Base-by-base conservation (phyloP, 2,113 vertebrate species). In the Orthonyx spaldingii region DNA sequence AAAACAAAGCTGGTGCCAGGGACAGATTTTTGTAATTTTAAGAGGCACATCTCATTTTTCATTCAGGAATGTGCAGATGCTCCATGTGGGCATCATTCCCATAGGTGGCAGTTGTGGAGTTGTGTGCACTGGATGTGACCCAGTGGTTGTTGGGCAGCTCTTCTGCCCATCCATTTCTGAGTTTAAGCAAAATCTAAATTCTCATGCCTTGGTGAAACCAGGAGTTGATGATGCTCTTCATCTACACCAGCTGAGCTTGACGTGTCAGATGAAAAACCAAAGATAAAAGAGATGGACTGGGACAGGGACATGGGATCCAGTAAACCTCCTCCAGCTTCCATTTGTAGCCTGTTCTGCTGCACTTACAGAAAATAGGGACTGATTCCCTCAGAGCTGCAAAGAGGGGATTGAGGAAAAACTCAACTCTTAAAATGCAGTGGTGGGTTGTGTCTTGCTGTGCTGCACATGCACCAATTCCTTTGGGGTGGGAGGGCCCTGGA, bases 191-290 rank as follows among this genome's bases (percentile, higher is more conserved):
- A 94, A 64, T 26, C 41, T 5, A 22, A 1, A 11, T 63, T 84
- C 80, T 77, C 39, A 47, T 81, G 30, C 35, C 23, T 16, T 60
- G 16, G 7, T 63, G 64, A 63, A 74, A 33, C 7, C 46, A 41
- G 16, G 41, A 28, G 5, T 5, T 64, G 24, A 20, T n/a, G n/a
- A 2, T 39, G 14, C 13, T 33, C 19, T 69, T 28, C 4, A 0
- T 53, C 44, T 53, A 13, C 4, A 42, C 16, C 16, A 44, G 9
- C 72, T 66, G 66, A 57, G 24, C 16, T 80, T 46, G 16, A 6
- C 12, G 6, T 2, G 15, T 47, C 22, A 21, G 0, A 0, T 13
- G 24, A 27, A 68, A 22, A 53, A 26, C 1, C 0, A 0, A 8
- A 26, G 57, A 16, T 30, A 9, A 22, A 59, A 53, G 39, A 13